These are phyloP conservation scores for Drosophila seguyi DNA, from an alignment of 1,140 invertebrate genomes.

Conservation along the genomic window DNA sequence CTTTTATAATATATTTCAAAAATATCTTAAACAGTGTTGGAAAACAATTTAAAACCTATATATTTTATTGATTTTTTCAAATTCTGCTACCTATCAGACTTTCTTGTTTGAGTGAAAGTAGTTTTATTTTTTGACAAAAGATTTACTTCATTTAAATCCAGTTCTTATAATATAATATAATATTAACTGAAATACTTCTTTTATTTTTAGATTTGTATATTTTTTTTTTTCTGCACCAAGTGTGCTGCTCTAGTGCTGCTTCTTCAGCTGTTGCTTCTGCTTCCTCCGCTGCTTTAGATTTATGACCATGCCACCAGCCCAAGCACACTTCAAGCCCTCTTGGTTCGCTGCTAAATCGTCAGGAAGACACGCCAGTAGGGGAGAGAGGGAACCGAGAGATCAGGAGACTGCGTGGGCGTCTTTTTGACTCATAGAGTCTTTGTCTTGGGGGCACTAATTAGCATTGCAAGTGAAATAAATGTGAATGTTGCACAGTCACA, in stretches of 20 bases:
- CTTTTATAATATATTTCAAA: neutral
- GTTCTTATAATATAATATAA: neutral
- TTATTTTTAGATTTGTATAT: neutral
- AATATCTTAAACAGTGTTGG: neutral
- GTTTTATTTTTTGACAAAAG: too few species aligned
- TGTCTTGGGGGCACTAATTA: conserved; percentile 56
- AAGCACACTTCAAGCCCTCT: conserved; percentile 2
- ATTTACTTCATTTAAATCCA: too few species aligned
- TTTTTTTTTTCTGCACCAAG: neutral
- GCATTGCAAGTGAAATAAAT: conserved; percentile 50
- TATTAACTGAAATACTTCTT: neutral
- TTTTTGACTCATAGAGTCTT: conserved; percentile 19
- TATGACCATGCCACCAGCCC: conserved; percentile 54
- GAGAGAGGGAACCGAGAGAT: neutral
- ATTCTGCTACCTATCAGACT: neutral
- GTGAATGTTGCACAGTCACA: conserved; percentile 29
- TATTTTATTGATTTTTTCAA: neutral
- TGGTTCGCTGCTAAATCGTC: neutral
- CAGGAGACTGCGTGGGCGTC: conserved; percentile 40
- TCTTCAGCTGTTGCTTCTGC: conserved; percentile 11
- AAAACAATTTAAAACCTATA: neutral
- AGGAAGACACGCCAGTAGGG: neutral
- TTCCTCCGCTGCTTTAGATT: conserved; percentile 57
- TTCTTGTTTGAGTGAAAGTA: too few species aligned
- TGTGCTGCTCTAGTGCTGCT: neutral